These are phyloP conservation scores for Eupsittula cactorum DNA, from an alignment of 2,113 vertebrate species.

Conservation along the genomic window DNA sequence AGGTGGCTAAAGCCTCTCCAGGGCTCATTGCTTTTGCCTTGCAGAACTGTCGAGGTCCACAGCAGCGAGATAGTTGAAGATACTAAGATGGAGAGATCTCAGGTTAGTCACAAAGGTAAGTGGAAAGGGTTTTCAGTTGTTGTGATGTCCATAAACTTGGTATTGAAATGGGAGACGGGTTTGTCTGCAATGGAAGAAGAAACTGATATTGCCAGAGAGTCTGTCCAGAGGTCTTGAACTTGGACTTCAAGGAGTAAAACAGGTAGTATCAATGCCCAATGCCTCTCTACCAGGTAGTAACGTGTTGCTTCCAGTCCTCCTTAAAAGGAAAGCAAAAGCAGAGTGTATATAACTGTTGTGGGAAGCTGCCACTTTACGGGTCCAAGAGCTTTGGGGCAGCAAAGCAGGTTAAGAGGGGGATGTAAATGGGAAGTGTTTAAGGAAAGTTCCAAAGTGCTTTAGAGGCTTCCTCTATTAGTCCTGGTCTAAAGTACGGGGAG, in stretches of 20 bases:
- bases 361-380: neutral
- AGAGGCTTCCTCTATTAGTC: neutral
- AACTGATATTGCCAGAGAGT: neutral
- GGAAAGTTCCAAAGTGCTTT: neutral
- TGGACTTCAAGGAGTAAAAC: neutral
- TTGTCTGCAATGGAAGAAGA: neutral
- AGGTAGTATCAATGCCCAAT: neutral
- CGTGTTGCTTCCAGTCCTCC: neutral
- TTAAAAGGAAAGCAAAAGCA: neutral
- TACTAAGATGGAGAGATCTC: neutral
- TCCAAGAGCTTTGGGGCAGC: neutral
- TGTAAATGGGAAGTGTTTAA: neutral
- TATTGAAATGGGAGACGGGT: neutral
- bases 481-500: neutral
- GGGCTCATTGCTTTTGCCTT: neutral
- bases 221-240: neutral
- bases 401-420: neutral
- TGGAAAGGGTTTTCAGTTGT: neutral
- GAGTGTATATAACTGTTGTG: neutral
- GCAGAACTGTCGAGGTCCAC: constrained; percentile 7
- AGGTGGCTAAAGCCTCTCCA: neutral
- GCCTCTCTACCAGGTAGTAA: neutral
- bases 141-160: neutral
- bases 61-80: neutral
- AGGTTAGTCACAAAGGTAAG: constrained; percentile 1